Conservation (phyloP, 2,888 invertebrate species). For the Ariolimax columbianus region DNA sequence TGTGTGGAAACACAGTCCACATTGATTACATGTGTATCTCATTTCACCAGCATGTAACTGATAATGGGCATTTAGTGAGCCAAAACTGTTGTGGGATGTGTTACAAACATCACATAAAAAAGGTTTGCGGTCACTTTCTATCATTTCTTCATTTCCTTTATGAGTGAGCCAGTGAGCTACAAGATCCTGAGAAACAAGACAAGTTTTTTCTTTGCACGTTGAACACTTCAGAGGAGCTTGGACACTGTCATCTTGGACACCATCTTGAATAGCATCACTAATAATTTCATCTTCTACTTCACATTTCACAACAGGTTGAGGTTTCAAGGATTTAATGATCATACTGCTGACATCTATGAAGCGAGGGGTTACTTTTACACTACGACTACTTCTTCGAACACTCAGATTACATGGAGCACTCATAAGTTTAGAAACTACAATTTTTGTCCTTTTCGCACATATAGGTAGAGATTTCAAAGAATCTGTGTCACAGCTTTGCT, state of each 20-base stretch:
- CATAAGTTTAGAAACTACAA: not conserved
- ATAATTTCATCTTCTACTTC: not conserved
- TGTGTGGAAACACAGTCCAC: not conserved
- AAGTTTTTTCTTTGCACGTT: constrained; percentile 1
- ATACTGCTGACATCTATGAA: constrained; percentile 38
- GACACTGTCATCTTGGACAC: not conserved
- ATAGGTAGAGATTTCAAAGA: not conserved
- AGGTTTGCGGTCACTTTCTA: not conserved
- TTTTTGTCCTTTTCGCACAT: not conserved
- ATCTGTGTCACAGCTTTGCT: not conserved
- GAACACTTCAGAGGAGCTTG: constrained; percentile 33
- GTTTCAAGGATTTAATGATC: constrained; percentile 41
- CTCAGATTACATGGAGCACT: not conserved
- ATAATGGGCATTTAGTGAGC: constrained; percentile 19
- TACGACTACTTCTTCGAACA: constrained; percentile 34
- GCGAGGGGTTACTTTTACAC: constrained; percentile 31
- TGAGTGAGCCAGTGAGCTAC: constrained; percentile 28
- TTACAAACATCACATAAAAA: constrained; percentile 41
- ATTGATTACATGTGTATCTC: not conserved
- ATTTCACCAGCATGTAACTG: not conserved
- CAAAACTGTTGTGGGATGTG: not conserved
- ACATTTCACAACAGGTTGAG: not conserved
- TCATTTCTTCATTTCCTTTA: not conserved
- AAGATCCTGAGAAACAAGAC: constrained; percentile 7
- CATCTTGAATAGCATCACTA: not conserved